Base-by-base conservation (phyloP, 2,888 invertebrate genomes). In the Spicauda simplicius region DNA sequence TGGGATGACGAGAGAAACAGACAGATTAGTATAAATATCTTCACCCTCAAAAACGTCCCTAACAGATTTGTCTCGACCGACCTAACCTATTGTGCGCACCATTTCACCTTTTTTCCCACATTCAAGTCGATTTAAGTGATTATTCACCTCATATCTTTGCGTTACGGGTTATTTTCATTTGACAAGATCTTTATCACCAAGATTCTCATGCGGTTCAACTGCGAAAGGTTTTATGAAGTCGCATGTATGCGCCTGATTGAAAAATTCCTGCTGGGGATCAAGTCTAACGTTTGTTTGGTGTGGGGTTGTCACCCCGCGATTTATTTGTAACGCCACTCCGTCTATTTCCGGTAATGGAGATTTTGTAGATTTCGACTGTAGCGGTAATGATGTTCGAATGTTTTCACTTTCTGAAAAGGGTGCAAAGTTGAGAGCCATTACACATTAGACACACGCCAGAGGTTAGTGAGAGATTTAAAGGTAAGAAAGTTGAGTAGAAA, bases 191-290 rank as follows among this genome's bases (percentile, higher is more conserved):
- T 84, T 85, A 88, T 87, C 87, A 72, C 20, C 66, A 71, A 74
- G 73, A 74, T 65, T 84, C 84, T 82, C 82, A 80, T 80, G 80
- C 77, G 73, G 74, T 72, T 71, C 74, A 73, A 79, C 82, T 84
- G 85, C 81, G 80, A 82, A 84, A 83, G 80, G 81, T 83, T 85
- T 86, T 86, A 88, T 85, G 82, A 85, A 88, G 85, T 85, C 83
- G 81, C 84, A 81, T 84, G 87, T 83, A 84, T 79, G 81, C 76
- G 81, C 82, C 80, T 89, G 88, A 90, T 89, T 90, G 91, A 89
- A 90, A 90, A 90, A 90, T 89, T 86, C 89, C 87, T 77, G 78
- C 76, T 76, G 81, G 83, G 86, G 84, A 86, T 88, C 84, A 73
- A 77, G 78, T 74, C 70, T 78, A 70, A 72, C 77, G 76, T 82